Evolutionary conservation across 2,888 invertebrate species (phyloP).

Genomic region (Tigriopus californicus): DNA sequence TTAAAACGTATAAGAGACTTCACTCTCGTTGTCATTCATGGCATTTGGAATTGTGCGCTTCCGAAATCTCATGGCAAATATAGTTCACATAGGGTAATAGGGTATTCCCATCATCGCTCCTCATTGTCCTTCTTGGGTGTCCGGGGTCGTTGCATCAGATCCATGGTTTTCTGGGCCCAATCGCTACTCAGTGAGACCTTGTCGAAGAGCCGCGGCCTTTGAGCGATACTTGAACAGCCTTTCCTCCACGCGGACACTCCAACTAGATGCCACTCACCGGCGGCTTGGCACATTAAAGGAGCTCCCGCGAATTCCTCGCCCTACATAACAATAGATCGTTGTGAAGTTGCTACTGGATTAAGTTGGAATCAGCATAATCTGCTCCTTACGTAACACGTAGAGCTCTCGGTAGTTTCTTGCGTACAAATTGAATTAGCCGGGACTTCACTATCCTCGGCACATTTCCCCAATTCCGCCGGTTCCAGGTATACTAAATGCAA

Average conservation of each 20-base stretch:
- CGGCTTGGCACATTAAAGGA: constrained; percentile 6
- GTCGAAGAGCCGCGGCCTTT: constrained; percentile 9
- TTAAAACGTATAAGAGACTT: no score
- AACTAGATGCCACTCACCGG: constrained; percentile 8
- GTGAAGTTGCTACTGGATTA: not conserved
- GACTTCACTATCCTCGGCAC: not conserved
- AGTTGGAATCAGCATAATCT: not conserved
- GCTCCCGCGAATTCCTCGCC: constrained; percentile 1
- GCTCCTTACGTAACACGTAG: not conserved
- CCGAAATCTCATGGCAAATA: no score
- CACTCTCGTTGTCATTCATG: no score
- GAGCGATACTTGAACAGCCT: not conserved
- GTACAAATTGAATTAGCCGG: not conserved
- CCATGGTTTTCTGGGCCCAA: constrained; percentile 9
- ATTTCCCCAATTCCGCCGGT: not conserved
- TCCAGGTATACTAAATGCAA: not conserved
- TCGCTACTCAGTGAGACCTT: not conserved
- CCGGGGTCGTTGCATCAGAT: no score
- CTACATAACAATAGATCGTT: not conserved
- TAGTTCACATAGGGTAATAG: no score
- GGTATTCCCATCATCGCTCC: no score
- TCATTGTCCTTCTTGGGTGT: no score
- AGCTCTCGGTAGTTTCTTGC: not conserved
- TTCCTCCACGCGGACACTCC: constrained; percentile 10
- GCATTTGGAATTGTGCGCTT: no score